Evolutionary conservation across 2,888 invertebrate genomes (phyloP), one percentile per base, ranked within the genome.

Genomic region (Chouioia cunea): DNA sequence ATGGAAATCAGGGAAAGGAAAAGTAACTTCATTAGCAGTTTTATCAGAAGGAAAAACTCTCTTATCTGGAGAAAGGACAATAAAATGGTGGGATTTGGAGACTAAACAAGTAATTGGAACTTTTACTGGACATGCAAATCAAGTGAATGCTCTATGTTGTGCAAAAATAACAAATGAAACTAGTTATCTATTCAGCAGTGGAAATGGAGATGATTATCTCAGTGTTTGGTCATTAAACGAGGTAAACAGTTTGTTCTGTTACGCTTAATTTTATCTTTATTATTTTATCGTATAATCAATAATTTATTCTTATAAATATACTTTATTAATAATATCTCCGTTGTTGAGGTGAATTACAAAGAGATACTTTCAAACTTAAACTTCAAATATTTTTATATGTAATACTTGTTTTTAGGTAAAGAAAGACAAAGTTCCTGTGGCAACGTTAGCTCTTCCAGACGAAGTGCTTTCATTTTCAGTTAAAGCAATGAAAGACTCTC

Each of bases 371-470:
- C n/a, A n/a, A n/a, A n/a, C n/a, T n/a, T n/a, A n/a, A n/a, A n/a
- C n/a, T 54, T 16, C 16, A 57, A 27, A 58, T 27, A n/a, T 56
- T 53, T 62, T 36, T 36, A 63, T 67, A 56, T 58, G 59, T 54
- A 66, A 59, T 66, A 1, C 20, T 47, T 66, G 70, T 65, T 74
- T 71, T n/a, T 74, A 83, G 83, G 77, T 83, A 53, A 85, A 83
- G 1, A 85, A 80, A 60, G 88, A 88, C 27, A 89, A 87, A 76
- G 84, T 86, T 60, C 85, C 89, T 0, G 87, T 81, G 78, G 91
- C 88, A 81, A 91, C 89, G 80, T 90, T 90, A 72, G 87, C 92
- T 0, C 88, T 93, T 83, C 93, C 93, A 80, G 93, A 94, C 77
- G 89, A 91, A 20, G 90, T 92, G 0, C 78, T 86, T 59, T 86